A percentile compares a stretch with the other conserved stretches of the same genome.
phyloP scores from a whole-genome alignment of 2,888 invertebrate genomes.

The Prosopocoilus inquinatus region DNA sequence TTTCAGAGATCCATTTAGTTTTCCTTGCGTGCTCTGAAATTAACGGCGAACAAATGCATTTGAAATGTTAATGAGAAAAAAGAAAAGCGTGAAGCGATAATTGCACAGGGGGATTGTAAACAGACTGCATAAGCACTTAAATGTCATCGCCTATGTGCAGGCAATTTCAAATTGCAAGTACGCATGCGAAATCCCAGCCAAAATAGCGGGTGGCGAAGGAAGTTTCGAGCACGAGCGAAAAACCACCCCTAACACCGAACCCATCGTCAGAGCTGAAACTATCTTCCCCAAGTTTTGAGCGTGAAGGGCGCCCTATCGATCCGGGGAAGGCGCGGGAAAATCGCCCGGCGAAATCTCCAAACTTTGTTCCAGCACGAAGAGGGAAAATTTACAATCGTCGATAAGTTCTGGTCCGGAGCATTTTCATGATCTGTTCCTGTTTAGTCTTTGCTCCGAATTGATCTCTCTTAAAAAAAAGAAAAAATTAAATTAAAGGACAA shows the following conservation, averaged over 20 bases:
- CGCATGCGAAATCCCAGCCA: conserved; percentile 34
- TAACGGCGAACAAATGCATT: no score
- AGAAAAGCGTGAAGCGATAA: no score
- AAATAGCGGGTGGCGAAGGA: conserved; percentile 28
- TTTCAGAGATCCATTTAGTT: no score
- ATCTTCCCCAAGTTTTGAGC: conserved; percentile 38
- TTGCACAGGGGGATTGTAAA: no score
- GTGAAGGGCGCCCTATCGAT: conserved; percentile 41
- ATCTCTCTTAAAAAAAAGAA: conserved; percentile 10
- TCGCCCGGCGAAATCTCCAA: conserved; percentile 36
- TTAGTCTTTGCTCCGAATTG: conserved; percentile 8
- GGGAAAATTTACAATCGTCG: conserved; percentile 32
- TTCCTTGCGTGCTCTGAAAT: no score
- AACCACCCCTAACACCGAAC: conserved; percentile 10
- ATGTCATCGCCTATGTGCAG: conserved; percentile 13
- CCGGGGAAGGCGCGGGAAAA: conserved; percentile 36
- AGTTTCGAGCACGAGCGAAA: conserved; percentile 25
- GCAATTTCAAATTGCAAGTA: conserved; percentile 11
- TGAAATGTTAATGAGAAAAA: no score
- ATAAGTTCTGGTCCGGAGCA: conserved; percentile 30
- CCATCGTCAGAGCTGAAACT: conserved; percentile 29
- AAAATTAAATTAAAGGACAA: no score
- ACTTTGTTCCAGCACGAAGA: conserved; percentile 39
- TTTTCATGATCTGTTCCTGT: conserved; percentile 25
- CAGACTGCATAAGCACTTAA: no score